Evolutionary conservation across 2,797 vertebrate genomes (phyloP), one percentile per base, ranked within the genome.

Genomic region (Coregonus sp.): DNA sequence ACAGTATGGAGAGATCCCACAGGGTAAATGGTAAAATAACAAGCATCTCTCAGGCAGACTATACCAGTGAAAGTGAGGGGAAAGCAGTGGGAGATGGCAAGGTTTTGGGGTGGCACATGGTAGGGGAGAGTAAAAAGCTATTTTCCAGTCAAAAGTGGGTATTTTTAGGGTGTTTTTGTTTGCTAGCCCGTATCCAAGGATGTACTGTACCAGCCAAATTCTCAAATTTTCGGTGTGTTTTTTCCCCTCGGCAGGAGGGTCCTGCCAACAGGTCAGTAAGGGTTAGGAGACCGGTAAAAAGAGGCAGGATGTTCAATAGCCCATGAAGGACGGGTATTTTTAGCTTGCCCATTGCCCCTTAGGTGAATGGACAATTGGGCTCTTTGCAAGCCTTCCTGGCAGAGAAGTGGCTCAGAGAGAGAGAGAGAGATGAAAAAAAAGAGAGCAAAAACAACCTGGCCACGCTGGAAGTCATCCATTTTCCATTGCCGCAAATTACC

Each of bases 161-260:
- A 93, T 94, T 93, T 94, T 92, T 92, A 92, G 92, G 75, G 68
- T 90, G 86, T 92, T 91, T 94, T 91, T 94, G 90, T 93, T 92
- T 91, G 88, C 86, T 88, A 88, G 91, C 84, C 79, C 63, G 50
- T 1, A 5, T 86, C 86, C 90, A 91, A 90, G 86, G 82, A 52
- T 82, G 88, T 89, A 84, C 75, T 82, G 88, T 89, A 84, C 75
- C 40, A 75, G 71, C 86, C 86, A 87, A 92, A 92, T 94, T 92
- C 91, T 92, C 91, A 81, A 86, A 93, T 93, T 94, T 93, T 91
- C 86, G 92, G 90, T 86, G 86, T 86, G 86, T 90, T 92, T 91
- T 88, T 83, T 86, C 14, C 86, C 84, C 79, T 82, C 75, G 78
- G 75, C 70, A 40, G 73, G 85, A 82, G 81, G 78, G 83, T 83